Conservation (phyloP, 2,797 vertebrate genomes). For the Pterois miles region DNA sequence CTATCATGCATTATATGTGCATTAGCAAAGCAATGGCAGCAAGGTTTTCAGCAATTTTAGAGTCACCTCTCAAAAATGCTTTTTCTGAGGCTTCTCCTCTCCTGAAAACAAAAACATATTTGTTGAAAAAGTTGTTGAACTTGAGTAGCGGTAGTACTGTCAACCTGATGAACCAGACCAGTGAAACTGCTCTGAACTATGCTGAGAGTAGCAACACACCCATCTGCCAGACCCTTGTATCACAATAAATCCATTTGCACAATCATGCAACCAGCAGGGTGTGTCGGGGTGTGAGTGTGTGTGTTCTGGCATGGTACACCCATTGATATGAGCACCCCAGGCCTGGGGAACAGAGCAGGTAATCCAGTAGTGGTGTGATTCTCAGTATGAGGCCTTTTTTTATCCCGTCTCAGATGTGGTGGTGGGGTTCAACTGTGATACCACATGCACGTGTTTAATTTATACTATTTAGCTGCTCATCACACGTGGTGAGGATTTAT, state of each 20-base stretch:
- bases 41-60: not conserved
- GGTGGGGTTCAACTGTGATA: not conserved
- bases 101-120: not conserved
- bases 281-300: not conserved
- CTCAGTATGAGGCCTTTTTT: slow-evolving; percentile 9
- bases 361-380: slow-evolving; percentile 21
- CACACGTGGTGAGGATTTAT: not conserved
- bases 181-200: slow-evolving; percentile 4
- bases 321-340: not conserved
- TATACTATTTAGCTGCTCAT: not conserved
- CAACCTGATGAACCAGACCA: slow-evolving; percentile 39
- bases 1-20: not conserved
- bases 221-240: slow-evolving; percentile 20
- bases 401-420: not conserved
- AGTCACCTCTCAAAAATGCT: not conserved
- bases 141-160: slow-evolving; percentile 8
- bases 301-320: slow-evolving; percentile 3
- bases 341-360: not conserved
- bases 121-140: slow-evolving; percentile 15
- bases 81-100: not conserved
- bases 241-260: slow-evolving; percentile 52
- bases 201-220: slow-evolving; percentile 31
- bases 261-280: slow-evolving; percentile 27
- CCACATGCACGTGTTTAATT: slow-evolving; percentile 2
- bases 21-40: not conserved